Evolutionary conservation across 2,113 vertebrate genomes (phyloP).

Genomic region (Xerus inauris): DNA sequence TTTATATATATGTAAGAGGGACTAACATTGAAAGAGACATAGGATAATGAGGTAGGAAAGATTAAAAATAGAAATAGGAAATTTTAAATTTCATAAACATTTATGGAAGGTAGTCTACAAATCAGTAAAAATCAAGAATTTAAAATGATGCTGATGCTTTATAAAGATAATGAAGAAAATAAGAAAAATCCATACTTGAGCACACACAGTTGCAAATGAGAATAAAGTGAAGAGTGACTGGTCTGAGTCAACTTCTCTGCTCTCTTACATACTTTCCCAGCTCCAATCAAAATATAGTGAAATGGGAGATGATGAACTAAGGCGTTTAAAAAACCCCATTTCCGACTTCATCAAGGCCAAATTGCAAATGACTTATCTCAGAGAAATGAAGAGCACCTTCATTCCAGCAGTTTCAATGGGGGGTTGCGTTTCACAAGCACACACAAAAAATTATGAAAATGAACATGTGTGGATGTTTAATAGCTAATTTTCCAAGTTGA

Average conservation of each 20-base stretch:
- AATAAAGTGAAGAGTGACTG: not conserved
- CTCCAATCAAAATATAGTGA: not conserved
- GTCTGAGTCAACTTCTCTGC: not conserved
- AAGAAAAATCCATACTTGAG: not conserved
- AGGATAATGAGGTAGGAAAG: not conserved
- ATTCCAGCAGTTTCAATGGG: slow-evolving; percentile 34
- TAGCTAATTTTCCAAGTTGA: slow-evolving; percentile 78
- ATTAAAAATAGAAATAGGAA: not conserved
- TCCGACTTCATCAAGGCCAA: slow-evolving; percentile 54
- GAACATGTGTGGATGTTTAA: slow-evolving; percentile 77
- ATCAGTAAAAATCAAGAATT: slow-evolving; percentile 9
- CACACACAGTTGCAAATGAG: not conserved
- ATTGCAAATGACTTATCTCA: slow-evolving; percentile 41
- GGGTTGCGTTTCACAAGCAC: slow-evolving; percentile 43
- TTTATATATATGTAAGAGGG: not conserved
- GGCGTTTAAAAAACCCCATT: not conserved
- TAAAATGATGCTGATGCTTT: not conserved
- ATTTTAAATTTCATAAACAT: not conserved
- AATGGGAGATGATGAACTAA: slow-evolving; percentile 14
- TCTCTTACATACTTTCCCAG: not conserved
- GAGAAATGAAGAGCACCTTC: slow-evolving; percentile 62
- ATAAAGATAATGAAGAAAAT: slow-evolving; percentile 15
- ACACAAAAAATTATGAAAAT: slow-evolving; percentile 65
- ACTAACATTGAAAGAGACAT: not conserved
- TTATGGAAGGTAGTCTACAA: not conserved